phyloP scores from a whole-genome alignment of 2,113 vertebrate species.

The Camelus dromedarius region DNA sequence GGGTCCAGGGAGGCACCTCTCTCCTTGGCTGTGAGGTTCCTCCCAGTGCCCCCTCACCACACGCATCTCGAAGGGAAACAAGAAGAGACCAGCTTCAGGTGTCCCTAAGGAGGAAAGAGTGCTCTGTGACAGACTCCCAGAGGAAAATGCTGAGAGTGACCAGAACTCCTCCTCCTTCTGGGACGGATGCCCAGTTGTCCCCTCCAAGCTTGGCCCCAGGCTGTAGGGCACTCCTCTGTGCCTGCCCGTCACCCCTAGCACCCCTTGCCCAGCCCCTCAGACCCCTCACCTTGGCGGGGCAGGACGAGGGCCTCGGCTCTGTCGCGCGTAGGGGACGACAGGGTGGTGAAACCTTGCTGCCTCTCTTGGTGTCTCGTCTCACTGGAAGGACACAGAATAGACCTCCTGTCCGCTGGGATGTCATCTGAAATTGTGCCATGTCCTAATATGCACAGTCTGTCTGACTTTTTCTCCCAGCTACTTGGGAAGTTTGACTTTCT shows the following conservation, averaged over 20 bases:
- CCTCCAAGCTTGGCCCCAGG: background rate
- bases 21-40: too few species aligned
- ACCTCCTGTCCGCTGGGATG: fast-evolving
- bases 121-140: too few species aligned
- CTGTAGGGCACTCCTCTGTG: background rate
- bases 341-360: background rate
- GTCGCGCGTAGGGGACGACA: background rate
- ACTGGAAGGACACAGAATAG: background rate
- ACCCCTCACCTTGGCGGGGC: too few species aligned
- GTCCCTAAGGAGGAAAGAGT: background rate
- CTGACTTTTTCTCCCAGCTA: background rate
- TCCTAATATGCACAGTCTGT: background rate
- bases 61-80: background rate
- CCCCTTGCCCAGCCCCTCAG: background rate
- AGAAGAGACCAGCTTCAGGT: background rate
- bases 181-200: background rate
- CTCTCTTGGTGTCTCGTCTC: background rate
- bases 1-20: background rate
- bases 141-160: background rate
- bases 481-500: background rate
- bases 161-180: background rate
- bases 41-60: background rate
- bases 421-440: background rate
- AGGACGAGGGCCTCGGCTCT: background rate
- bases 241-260: background rate